Base-by-base conservation (phyloP, 2,113 vertebrate species). In the Eublepharis macularius region DNA sequence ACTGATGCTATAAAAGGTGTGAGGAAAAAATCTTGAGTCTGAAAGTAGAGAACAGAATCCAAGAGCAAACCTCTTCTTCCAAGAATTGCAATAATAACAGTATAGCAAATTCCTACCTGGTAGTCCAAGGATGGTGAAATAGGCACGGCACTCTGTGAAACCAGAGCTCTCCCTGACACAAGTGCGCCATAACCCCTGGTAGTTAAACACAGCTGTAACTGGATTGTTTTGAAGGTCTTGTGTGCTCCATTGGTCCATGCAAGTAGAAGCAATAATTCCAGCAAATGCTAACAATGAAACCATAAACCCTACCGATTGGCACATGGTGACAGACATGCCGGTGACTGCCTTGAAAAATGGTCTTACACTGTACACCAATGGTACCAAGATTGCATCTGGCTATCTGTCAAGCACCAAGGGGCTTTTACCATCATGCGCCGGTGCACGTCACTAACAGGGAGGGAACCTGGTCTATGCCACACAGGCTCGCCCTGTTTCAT, bases 221-320 rank as follows among this genome's bases (percentile, higher is more conserved):
- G 96, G 95, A 85, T 97, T 98, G 86, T 97, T 97, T 84, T 96
- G 96, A 43, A 98, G 95, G 84, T 99, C 98, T 93, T 99, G 95
- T 0, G 96, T 98, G 76, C 97, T 97, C 98, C 98, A 98, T 91
- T 97, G 97, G 94, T 98, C 97, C 98, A 99, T 98, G 80, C 95
- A 97, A 0, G 98, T 98, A 0, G 98, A 95, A 0, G 96, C 96
- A 0, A 98, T 96, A 76, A 97, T 91, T n/a, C 97, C 97, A 0
- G 92, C 97, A 1, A 97, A 34, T 4, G 98, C 98, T 7, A 98
- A 41, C 32, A 97, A 26, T 0, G 97, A 96, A 66, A 98, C 85
- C 72, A 98, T 2, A 0, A 98, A 98, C 78, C 98, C 98, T 94
- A 98, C 85, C 47, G 96, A 96, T 95, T 99, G 98, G 90, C 97